Evolutionary conservation across 2,113 vertebrate genomes (phyloP).

Genomic region (Megatriorchis doriae): DNA sequence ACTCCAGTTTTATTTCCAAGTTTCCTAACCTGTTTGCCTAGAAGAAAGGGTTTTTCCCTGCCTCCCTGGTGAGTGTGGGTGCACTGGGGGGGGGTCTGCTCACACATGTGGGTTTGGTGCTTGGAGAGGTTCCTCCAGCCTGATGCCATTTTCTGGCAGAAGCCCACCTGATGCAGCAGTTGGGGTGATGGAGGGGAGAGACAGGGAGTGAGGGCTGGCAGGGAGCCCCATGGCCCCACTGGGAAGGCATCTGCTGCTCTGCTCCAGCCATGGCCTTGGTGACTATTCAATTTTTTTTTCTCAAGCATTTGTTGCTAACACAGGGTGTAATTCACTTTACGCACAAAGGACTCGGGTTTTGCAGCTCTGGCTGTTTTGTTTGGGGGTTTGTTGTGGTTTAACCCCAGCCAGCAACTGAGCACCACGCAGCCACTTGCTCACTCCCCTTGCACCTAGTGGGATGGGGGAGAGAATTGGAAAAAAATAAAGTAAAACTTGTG

Average conservation of each 20-base stretch:
- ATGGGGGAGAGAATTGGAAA: too few species aligned
- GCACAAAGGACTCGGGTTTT: neutral
- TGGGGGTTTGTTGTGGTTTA: too few species aligned
- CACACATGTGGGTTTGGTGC: rapidly evolving
- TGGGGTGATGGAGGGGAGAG: neutral
- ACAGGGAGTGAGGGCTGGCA: neutral
- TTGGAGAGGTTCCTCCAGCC: neutral
- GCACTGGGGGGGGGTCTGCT: rapidly evolving
- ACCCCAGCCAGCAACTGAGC: too few species aligned
- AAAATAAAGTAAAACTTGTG: too few species aligned
- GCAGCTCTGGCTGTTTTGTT: neutral
- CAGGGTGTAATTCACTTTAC: neutral
- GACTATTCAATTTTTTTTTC: neutral
- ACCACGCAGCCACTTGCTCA: rapidly evolving
- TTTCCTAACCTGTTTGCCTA: neutral
- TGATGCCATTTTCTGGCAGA: rapidly evolving
- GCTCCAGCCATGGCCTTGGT: neutral
- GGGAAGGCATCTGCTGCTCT: neutral
- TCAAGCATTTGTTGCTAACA: neutral
- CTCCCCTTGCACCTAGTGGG: too few species aligned
- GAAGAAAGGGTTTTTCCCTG: neutral
- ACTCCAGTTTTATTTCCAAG: neutral
- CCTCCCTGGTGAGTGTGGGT: too few species aligned
- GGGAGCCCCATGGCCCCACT: rapidly evolving
- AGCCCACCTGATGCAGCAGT: neutral